Base-by-base conservation (phyloP, 2,888 invertebrate genomes). In the Mamestra brassicae region DNA sequence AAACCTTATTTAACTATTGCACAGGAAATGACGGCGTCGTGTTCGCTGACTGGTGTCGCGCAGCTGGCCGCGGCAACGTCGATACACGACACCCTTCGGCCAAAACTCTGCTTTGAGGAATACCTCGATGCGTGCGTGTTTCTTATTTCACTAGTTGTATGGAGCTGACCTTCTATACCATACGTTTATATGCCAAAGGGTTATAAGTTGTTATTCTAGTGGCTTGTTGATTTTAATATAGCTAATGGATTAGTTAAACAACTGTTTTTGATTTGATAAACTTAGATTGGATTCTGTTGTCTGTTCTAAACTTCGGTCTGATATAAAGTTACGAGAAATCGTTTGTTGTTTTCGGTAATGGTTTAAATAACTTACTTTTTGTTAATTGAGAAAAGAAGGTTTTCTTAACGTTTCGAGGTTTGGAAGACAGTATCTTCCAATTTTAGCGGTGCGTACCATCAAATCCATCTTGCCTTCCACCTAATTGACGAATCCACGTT, bases 211-310 rank as follows among this genome's bases (percentile, higher is more conserved):
- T 38, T 42, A 65, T 61, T 72, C 26, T 71, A 45, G 60, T 36
- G 60, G 65, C 15, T 61, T 72, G 26, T 78, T 61, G 72, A 50
- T 71, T 71, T 60, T 71, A 71, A 63, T 78, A 52, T 34, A 47
- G 45, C 26, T 64, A 58, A 71, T 78, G 63, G 78, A 76, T 78
- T 76, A 71, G 57, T 78, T 60, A 54, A 63, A 63, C 52, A 71
- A 71, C 38, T 63, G 52, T 54, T 78, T 26, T 63, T 71, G 52
- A 47, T 63, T 71, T 47, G 15, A 47, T 78, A 64, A 78, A 76
- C 78, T 76, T 76, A 63, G 38, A 78, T 78, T 71, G 52, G 47
- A 71, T 76, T 78, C 52, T 58, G 71, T 60, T 58, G 26, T 75
- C 47, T 62, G 42, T 42, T 55, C 5, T 26, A 52, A 68, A 57